Evolutionary conservation across 2,888 invertebrate genomes (phyloP).

Genomic region (Pterostichus niger): DNA sequence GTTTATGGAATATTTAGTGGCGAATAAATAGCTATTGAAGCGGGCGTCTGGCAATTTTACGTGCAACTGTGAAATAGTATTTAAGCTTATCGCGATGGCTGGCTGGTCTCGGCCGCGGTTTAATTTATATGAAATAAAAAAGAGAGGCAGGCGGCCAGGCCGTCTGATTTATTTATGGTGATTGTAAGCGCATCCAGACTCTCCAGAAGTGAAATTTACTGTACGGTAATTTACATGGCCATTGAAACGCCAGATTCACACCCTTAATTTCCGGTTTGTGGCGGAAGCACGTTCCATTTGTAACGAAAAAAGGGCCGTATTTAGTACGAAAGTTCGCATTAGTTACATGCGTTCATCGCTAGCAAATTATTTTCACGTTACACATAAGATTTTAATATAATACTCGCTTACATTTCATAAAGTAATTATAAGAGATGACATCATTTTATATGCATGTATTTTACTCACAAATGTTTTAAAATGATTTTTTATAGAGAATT

Average conservation of each 20-base stretch:
- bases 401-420: no score
- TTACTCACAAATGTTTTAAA: no score
- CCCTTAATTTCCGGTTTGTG: constrained; percentile 64
- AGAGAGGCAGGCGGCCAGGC: background rate
- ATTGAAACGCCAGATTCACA: constrained; percentile 65
- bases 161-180: constrained; percentile 59
- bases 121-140: constrained; percentile 55
- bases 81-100: constrained; percentile 46
- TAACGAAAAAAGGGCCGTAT: constrained; percentile 51
- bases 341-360: constrained; percentile 3
- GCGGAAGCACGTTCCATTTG: constrained; percentile 53
- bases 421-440: no score
- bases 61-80: constrained; percentile 34
- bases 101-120: constrained; percentile 13
- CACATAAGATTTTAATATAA: no score
- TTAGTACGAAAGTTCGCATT: constrained; percentile 14
- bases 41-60: constrained; percentile 36
- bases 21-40: constrained; percentile 39
- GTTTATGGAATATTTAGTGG: constrained; percentile 46
- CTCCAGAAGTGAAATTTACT: constrained; percentile 61
- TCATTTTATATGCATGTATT: no score
- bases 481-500: no score
- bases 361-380: no score
- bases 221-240: constrained; percentile 62
- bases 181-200: constrained; percentile 59